Base-by-base conservation (phyloP, 2,113 vertebrate species). In the Anguilla rostrata region DNA sequence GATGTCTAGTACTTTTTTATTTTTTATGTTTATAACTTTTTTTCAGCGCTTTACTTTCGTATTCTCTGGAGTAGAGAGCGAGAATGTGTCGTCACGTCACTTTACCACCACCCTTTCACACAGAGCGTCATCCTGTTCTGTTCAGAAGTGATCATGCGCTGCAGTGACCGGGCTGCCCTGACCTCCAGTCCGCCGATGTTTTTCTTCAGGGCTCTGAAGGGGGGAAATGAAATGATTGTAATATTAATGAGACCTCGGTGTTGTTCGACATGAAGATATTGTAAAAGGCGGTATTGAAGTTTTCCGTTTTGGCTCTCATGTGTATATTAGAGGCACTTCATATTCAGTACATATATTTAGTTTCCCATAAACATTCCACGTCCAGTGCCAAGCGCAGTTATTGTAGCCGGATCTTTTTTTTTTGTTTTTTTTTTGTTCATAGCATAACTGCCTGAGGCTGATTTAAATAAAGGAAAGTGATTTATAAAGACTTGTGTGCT, bases 321-420 rank as follows among this genome's bases (percentile, higher is more conserved):
- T 92, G 91, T 95, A 92, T 94, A 92, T 92, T 89, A 78, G 88
- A 94, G 95, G 91, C 91, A 92, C 91, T 92, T 93, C 83, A 89
- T 88, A 89, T 91, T 94, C 91, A 93, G 91, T 86, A 79, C 84
- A 46, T 80, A 86, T 91, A 56, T 88, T 89, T 89, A 89, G 87
- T 87, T 90, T 91, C 95, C 90, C 91, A 93, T 92, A 89, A 93
- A 92, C 86, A 90, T 91, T 94, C 95, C 43, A 46, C 49, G 95
- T 94, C 91, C 92, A 93, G 96, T 97, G 95, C 96, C 97, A 97
- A 97, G 95, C 93, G 92, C 92, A 95, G 93, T 97, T 96, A 93
- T 92, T 95, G 92, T 94, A 94, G 94, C 93, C 95, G 93, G 94
- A 94, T 91, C 89, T 93, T 87, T 94, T 92, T 87, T 92, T 86